Evolutionary conservation across 1,140 invertebrate genomes (phyloP).

Genomic region (Heterodera carotae): DNA sequence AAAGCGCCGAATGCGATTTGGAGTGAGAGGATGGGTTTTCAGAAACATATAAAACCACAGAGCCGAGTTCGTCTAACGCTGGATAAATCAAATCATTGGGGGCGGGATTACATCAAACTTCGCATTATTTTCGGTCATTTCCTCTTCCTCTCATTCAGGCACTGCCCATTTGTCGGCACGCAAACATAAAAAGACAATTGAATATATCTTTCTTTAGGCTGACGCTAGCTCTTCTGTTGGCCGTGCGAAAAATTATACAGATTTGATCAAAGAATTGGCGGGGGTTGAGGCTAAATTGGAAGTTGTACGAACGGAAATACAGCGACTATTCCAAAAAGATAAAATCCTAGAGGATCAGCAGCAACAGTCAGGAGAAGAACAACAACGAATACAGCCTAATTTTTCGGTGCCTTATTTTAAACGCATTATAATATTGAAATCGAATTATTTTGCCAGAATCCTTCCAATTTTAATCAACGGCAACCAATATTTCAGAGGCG

Average conservation of each 20-base stretch:
- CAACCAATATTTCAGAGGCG: conserved; percentile 33
- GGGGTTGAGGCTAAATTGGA: conserved; percentile 31
- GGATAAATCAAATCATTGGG: too few species aligned
- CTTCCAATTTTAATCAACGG: background rate
- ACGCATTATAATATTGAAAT: background rate
- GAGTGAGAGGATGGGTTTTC: conserved; percentile 55
- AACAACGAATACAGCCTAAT: conserved; percentile 8
- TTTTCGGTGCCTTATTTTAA: conserved; percentile 35
- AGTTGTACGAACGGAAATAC: conserved; percentile 25
- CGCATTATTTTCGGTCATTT: too few species aligned
- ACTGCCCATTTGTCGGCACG: background rate
- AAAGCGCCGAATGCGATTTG: conserved; percentile 75
- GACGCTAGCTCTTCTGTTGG: background rate
- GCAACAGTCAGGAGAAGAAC: background rate
- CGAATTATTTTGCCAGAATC: background rate
- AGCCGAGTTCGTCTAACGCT: too few species aligned
- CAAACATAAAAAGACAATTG: background rate
- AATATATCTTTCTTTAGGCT: background rate
- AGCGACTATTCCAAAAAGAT: conserved; percentile 31
- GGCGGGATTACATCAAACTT: too few species aligned
- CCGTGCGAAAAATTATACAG: conserved; percentile 33
- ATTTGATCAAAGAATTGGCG: conserved; percentile 27
- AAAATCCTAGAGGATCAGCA: conserved; percentile 3
- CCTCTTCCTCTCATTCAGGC: too few species aligned
- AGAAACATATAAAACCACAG: too few species aligned